These are phyloP conservation scores for Drepanosiphum platanoidis DNA, from an alignment of 2,888 invertebrate species.

Conservation along the genomic window DNA sequence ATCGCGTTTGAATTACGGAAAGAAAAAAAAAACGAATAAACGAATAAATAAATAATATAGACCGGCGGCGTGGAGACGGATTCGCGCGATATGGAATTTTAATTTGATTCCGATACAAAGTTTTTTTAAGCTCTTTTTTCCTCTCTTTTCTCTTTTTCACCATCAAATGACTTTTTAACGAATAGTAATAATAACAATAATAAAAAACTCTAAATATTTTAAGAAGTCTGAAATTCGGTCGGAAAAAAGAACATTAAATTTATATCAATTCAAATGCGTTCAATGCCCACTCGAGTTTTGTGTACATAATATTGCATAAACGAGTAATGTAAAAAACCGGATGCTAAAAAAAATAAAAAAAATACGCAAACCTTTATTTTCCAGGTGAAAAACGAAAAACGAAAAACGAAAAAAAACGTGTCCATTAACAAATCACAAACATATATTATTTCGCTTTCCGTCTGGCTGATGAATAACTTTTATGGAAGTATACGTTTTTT, in stretches of 20 bases:
- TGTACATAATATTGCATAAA: neutral
- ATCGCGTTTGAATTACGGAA: neutral
- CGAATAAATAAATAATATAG: neutral
- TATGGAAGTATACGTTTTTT: neutral
- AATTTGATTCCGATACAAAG: no score
- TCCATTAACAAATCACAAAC: conserved; percentile 30
- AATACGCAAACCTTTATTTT: neutral
- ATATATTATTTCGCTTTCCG: neutral
- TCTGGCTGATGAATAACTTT: conserved; percentile 21
- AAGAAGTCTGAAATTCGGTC: neutral
- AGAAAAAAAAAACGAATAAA: neutral
- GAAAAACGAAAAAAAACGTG: no score
- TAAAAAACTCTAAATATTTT: neutral
- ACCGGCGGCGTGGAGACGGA: no score
- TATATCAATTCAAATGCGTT: neutral
- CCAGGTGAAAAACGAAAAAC: conserved; percentile 5
- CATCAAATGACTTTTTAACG: no score
- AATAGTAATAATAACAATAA: no score
- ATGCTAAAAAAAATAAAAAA: neutral
- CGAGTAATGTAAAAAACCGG: neutral
- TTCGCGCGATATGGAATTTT: no score
- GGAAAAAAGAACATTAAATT: neutral
- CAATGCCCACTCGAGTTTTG: neutral
- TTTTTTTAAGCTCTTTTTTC: no score
- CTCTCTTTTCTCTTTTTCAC: no score